These are phyloP conservation scores for Antechinus stuartii DNA, from an alignment of 2,113 vertebrate species.

Conservation along the genomic window DNA sequence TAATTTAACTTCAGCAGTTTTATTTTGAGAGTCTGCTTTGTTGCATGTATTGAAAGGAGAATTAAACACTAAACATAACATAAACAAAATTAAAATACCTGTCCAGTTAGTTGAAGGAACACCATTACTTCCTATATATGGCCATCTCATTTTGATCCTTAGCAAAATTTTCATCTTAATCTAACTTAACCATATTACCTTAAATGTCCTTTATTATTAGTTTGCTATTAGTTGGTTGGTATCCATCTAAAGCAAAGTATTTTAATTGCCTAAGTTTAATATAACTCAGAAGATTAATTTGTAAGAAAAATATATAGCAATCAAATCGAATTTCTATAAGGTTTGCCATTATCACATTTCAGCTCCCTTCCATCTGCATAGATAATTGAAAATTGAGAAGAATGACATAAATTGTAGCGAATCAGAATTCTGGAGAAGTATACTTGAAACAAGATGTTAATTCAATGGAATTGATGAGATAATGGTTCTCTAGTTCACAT, in stretches of 20 bases:
- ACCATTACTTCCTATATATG: not conserved
- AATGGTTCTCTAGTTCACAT: too few relatives aligned
- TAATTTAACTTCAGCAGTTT: conserved; percentile 22
- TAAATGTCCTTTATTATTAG: not conserved
- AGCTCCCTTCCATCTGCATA: not conserved
- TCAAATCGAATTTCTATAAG: conserved; percentile 9
- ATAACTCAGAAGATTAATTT: not conserved
- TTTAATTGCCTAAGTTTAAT: not conserved
- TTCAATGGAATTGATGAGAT: too few relatives aligned
- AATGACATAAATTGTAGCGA: conserved; percentile 10
- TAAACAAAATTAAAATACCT: not conserved
- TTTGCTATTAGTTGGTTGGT: not conserved
- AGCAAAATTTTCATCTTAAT: conserved; percentile 6
- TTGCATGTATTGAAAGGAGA: conserved; percentile 6
- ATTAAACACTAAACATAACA: not conserved
- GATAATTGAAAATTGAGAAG: not conserved
- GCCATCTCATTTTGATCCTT: not conserved
- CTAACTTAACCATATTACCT: not conserved
- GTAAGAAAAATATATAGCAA: not conserved
- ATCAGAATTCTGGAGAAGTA: not conserved
- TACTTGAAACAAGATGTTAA: too few relatives aligned
- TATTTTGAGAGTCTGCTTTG: conserved; percentile 19
- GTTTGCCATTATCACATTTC: not conserved
- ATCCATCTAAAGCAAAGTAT: conserved; percentile 11
- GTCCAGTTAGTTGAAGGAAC: not conserved